A percentile compares a stretch with the other conserved stretches of the same genome.
Evolutionary conservation across 2,113 vertebrate genomes (phyloP).

Genomic region (Siphamia tubifer): DNA sequence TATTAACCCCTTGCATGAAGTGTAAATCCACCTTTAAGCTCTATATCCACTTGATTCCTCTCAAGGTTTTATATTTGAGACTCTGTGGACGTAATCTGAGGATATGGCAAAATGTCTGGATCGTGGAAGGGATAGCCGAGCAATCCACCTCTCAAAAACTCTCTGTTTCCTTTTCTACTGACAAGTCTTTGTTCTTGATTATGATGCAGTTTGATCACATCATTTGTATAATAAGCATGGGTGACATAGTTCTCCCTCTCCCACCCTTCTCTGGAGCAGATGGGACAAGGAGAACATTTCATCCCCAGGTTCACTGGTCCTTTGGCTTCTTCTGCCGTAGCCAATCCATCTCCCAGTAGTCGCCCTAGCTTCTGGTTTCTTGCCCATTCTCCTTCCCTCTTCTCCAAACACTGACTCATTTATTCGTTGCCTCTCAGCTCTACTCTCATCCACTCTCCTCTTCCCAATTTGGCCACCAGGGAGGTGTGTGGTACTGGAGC

Average conservation of each 20-base stretch:
- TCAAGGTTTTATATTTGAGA: slow-evolving; percentile 1
- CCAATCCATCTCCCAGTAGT: slow-evolving; percentile 58
- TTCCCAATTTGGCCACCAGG: slow-evolving; percentile 67
- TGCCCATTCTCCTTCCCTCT: slow-evolving; percentile 54
- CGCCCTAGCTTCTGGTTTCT: slow-evolving; percentile 55
- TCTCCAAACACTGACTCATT: slow-evolving; percentile 60
- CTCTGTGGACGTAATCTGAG: not conserved
- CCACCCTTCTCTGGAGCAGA: slow-evolving; percentile 49
- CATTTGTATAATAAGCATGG: not conserved
- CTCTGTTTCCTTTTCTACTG: not conserved
- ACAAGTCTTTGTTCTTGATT: not conserved
- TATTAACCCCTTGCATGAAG: not conserved
- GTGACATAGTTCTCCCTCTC: slow-evolving; percentile 2
- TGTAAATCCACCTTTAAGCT: not conserved
- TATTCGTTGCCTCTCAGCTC: slow-evolving; percentile 26
- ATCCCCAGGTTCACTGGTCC: slow-evolving; percentile 64
- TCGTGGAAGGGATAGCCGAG: not conserved
- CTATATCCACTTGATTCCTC: not conserved
- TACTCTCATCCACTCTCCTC: slow-evolving; percentile 50
- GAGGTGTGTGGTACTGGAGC: slow-evolving; percentile 72
- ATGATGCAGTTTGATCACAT: no score
- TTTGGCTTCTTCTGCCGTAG: slow-evolving; percentile 63
- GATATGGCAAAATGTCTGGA: not conserved
- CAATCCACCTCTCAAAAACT: not conserved
- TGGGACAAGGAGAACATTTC: slow-evolving; percentile 63